A percentile compares a stretch with the other conserved stretches of the same genome.
Conservation (phyloP, 2,113 vertebrate genomes). For the Onychorhynchus coronatus region DNA sequence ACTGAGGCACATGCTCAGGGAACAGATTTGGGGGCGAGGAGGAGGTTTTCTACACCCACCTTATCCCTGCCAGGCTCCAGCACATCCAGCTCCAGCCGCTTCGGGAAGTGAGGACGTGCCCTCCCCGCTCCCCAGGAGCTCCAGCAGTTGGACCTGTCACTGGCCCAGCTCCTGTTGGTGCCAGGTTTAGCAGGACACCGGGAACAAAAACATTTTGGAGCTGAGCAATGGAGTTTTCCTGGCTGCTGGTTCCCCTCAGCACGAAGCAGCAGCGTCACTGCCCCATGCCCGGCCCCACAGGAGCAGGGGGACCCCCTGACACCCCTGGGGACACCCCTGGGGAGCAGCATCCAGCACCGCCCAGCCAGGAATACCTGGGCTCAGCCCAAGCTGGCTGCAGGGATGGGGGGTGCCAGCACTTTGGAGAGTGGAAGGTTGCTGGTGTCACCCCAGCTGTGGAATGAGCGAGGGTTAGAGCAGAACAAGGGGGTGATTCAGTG, state of each 20-base stretch:
- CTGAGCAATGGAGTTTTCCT: neutral
- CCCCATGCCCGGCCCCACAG: fast-evolving
- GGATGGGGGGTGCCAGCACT: neutral
- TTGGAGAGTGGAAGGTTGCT: neutral
- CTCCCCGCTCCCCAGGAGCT: neutral
- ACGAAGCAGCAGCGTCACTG: neutral
- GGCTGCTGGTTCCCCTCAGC: neutral
- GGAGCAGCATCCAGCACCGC: neutral
- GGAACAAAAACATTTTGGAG: neutral
- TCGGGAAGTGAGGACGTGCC: neutral
- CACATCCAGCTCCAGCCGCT: fast-evolving
- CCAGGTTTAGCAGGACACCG: neutral
- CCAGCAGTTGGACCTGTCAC: neutral
- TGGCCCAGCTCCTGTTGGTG: neutral
- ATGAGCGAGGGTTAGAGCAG: neutral
- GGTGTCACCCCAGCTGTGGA: neutral
- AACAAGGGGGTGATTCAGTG: constrained; percentile 26
- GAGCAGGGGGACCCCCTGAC: neutral
- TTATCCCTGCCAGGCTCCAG: neutral
- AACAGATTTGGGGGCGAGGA: fast-evolving
- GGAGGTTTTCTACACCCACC: neutral
- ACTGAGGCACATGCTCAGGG: neutral
- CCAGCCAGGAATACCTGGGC: neutral
- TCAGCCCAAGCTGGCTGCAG: neutral
- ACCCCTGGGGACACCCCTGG: neutral